phyloP scores from a whole-genome alignment of 1,140 invertebrate genomes.

The Solenopsis invicta region DNA sequence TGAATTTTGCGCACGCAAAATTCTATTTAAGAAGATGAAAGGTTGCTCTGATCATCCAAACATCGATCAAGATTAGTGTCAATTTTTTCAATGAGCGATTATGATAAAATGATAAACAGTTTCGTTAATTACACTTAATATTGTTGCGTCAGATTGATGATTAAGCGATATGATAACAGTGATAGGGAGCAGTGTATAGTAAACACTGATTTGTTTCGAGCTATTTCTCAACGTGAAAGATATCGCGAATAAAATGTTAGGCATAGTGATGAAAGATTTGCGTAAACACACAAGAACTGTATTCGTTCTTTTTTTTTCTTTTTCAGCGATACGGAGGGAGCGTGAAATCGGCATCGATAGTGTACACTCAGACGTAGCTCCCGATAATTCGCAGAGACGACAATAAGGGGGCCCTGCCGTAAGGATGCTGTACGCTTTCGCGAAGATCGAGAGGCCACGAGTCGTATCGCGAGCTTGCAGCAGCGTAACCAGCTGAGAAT shows the following conservation, averaged over 20 bases:
- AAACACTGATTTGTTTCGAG: background rate
- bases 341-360: constrained; percentile 2
- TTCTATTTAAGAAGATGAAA: background rate
- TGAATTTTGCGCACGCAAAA: background rate
- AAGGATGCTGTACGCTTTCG: constrained; percentile 82
- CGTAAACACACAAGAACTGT: background rate
- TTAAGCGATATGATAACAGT: background rate
- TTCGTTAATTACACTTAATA: background rate
- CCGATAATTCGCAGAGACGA: background rate
- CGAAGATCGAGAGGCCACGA: constrained; percentile 67
- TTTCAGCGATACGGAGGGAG: background rate
- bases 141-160: background rate
- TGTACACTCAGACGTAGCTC: background rate
- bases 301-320: background rate
- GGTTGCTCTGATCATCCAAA: background rate
- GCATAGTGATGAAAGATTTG: background rate
- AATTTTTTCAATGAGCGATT: no score
- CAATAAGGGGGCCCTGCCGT: constrained; percentile 65
- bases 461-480: constrained; percentile 75
- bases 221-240: background rate
- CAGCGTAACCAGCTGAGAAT: constrained; percentile 84
- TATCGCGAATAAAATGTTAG: background rate
- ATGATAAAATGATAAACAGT: background rate
- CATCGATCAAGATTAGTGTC: background rate
- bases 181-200: background rate